phyloP scores from a whole-genome alignment of 2,888 invertebrate genomes.

The Synanthedon tipuliformis region DNA sequence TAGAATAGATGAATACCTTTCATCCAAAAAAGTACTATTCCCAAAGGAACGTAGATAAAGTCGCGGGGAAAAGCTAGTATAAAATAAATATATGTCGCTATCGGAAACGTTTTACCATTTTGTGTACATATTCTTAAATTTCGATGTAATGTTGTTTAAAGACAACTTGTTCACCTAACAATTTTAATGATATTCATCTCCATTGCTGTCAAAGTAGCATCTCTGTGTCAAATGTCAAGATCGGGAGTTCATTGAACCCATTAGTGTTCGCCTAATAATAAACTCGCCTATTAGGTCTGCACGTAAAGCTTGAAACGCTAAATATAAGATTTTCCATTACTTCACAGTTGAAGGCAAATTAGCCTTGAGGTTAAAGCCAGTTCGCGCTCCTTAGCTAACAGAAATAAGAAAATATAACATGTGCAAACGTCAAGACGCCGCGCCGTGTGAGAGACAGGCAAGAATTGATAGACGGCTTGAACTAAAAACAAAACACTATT shows the following conservation, averaged over 20 bases:
- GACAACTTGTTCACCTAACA: too few relatives aligned
- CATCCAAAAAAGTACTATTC: too few relatives aligned
- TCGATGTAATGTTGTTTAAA: too few relatives aligned
- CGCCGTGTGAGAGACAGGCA: background rate
- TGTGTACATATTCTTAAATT: too few relatives aligned
- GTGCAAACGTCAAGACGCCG: slow-evolving; percentile 1
- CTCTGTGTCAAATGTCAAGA: background rate
- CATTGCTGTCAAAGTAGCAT: background rate
- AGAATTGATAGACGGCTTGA: background rate
- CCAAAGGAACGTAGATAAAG: too few relatives aligned
- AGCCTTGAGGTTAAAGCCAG: slow-evolving; percentile 9
- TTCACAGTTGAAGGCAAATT: slow-evolving; percentile 28
- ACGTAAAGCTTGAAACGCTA: slow-evolving; percentile 23
- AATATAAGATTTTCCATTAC: slow-evolving; percentile 34
- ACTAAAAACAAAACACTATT: background rate
- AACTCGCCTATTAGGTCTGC: slow-evolving; percentile 21
- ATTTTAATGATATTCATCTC: too few relatives aligned
- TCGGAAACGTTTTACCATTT: too few relatives aligned
- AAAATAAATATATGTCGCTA: too few relatives aligned
- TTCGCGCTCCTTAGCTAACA: slow-evolving; percentile 32
- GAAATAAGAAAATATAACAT: slow-evolving; percentile 27
- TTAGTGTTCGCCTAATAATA: slow-evolving; percentile 12
- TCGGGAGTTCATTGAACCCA: slow-evolving; percentile 16
- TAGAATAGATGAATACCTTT: too few relatives aligned
- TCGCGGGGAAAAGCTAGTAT: too few relatives aligned